Percentiles rank a stretch among this genome's conserved stretches.
These are phyloP conservation scores for Paramuricea clavata DNA, from an alignment of 92 coral and sea anemone species.

Conservation along the genomic window DNA sequence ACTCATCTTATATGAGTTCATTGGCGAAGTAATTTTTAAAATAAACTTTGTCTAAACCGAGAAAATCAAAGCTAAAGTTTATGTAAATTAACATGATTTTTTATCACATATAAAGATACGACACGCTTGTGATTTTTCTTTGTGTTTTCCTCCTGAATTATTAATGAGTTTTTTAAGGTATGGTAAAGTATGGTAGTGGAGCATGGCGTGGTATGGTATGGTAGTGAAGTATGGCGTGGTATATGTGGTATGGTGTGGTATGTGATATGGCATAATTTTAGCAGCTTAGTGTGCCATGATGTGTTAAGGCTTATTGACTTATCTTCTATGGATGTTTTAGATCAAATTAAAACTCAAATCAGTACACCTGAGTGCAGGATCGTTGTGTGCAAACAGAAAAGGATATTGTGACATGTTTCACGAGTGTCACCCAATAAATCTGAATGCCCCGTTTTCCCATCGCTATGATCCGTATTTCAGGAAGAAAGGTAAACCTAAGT, in stretches of 20 bases:
- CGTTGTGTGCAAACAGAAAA: conserved; percentile 8
- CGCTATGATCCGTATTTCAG: conserved; percentile 14
- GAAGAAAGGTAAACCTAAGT: conserved; percentile 7
- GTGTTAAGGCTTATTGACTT: too few species aligned
- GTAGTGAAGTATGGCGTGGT: background rate
- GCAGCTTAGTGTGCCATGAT: too few species aligned
- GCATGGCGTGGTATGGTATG: background rate
- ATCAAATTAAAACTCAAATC: conserved; percentile 11
- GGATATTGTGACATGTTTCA: conserved; percentile 34
- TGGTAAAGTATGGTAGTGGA: background rate
- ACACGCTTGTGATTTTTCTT: too few species aligned
- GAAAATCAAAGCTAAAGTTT: too few species aligned
- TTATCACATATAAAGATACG: too few species aligned
- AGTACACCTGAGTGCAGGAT: conserved; percentile 71
- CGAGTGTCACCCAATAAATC: conserved; percentile 18
- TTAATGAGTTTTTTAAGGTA: too few species aligned
- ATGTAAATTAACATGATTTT: too few species aligned
- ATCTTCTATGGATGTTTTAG: background rate
- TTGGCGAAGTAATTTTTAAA: too few species aligned
- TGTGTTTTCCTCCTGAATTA: too few species aligned
- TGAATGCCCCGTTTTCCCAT: conserved; percentile 9
- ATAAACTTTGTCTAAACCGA: too few species aligned
- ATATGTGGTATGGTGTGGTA: background rate
- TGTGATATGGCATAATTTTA: background rate
- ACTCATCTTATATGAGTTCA: too few species aligned